These are phyloP conservation scores for Hippocampus guttulatus DNA, from an alignment of 2,113 vertebrate species.

Conservation along the genomic window DNA sequence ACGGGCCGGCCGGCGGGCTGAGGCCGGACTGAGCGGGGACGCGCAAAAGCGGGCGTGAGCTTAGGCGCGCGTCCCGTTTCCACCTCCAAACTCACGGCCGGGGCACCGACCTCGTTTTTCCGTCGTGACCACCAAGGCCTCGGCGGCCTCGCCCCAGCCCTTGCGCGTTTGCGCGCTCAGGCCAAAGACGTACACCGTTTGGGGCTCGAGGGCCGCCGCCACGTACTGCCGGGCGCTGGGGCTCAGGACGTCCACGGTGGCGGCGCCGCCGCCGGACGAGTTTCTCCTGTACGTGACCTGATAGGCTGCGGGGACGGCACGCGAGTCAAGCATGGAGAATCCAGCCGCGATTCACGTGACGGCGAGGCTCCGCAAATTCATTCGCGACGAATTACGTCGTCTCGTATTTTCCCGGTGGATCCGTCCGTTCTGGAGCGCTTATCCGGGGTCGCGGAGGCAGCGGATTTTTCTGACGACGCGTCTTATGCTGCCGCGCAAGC, in stretches of 20 bases:
- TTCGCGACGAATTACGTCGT: no score
- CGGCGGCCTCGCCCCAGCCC: constrained; percentile 92
- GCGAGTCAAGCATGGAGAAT: neutral
- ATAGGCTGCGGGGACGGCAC: constrained; percentile 75
- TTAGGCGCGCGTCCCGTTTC: no score
- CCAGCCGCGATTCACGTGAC: neutral
- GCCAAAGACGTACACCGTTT: constrained; percentile 88
- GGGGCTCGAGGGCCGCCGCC: constrained; percentile 81
- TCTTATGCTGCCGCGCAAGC: no score
- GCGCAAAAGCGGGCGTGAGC: no score
- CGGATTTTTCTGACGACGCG: no score
- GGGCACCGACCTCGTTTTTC: constrained; percentile 86
- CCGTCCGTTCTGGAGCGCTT: no score
- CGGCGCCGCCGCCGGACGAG: constrained; percentile 75
- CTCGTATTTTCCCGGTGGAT: no score
- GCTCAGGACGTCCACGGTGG: constrained; percentile 82
- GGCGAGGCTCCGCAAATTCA: no score
- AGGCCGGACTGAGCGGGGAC: constrained; percentile 75
- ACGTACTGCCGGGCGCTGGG: constrained; percentile 87
- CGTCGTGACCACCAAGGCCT: constrained; percentile 93
- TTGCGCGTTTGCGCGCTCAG: constrained; percentile 93
- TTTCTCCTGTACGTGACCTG: constrained; percentile 90
- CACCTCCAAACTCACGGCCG: neutral
- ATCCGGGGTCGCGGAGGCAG: no score
- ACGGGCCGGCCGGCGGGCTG: constrained; percentile 86